Evolutionary conservation across 2,113 vertebrate species (phyloP).

Genomic region (Polyodon spathula): DNA sequence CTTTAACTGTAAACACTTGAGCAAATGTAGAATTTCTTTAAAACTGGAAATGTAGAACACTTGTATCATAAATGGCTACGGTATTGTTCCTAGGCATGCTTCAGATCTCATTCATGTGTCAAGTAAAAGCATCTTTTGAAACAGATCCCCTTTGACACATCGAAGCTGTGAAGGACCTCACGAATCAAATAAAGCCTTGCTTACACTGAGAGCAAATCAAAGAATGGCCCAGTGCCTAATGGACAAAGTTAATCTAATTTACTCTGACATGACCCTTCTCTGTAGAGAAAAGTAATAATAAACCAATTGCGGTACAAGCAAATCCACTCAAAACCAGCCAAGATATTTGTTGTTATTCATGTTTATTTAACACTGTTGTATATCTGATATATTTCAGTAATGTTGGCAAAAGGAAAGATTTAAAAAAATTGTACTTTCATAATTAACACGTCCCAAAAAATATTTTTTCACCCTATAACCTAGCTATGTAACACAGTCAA

Average conservation of each 20-base stretch:
- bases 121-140: constrained; percentile 46
- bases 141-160: constrained; percentile 52
- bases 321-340: too few species aligned
- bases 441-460: too few species aligned
- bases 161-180: constrained; percentile 59
- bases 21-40: not conserved
- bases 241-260: constrained; percentile 59
- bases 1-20: too few species aligned
- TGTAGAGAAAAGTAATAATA: not conserved
- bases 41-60: not conserved
- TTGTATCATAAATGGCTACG: not conserved
- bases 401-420: too few species aligned
- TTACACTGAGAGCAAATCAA: constrained; percentile 53
- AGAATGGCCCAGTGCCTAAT: constrained; percentile 54
- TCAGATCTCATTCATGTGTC: constrained; percentile 10
- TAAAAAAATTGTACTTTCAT: too few species aligned
- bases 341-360: too few species aligned
- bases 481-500: too few species aligned
- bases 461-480: too few species aligned
- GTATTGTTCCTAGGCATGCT: constrained; percentile 1
- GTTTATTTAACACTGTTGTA: too few species aligned
- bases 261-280: not conserved
- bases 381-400: too few species aligned
- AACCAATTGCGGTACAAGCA: too few species aligned
- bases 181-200: constrained; percentile 58